phyloP scores from a whole-genome alignment of 1,140 invertebrate species.

The Platyura marginata region DNA sequence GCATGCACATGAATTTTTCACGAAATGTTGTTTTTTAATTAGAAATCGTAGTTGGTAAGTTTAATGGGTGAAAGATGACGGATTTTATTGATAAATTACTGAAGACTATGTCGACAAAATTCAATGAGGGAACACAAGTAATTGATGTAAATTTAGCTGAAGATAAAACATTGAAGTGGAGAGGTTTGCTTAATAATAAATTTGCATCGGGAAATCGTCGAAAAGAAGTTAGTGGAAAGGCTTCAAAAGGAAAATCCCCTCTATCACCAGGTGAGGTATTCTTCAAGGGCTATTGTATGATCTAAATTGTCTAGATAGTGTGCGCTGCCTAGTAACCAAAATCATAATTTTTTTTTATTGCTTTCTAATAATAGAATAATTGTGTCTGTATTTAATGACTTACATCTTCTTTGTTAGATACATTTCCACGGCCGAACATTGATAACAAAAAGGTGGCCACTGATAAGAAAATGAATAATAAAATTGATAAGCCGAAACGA shows the following conservation, averaged over 20 bases:
- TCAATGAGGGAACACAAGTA: neutral
- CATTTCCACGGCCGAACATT: too few species aligned
- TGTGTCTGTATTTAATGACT: too few species aligned
- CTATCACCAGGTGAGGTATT: too few species aligned
- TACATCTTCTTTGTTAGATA: too few species aligned
- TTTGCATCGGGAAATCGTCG: neutral
- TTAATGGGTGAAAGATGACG: neutral
- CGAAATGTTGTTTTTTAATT: too few species aligned
- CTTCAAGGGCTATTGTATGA: too few species aligned
- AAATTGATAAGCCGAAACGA: neutral
- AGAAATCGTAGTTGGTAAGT: too few species aligned
- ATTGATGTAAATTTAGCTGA: neutral
- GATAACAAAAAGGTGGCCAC: neutral
- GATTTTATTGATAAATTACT: neutral
- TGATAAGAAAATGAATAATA: neutral
- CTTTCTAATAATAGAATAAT: too few species aligned
- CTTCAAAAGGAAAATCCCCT: too few species aligned
- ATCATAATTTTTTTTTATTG: too few species aligned
- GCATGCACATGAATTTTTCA: neutral
- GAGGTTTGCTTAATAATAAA: neutral
- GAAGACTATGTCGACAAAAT: neutral
- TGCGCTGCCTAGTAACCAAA: too few species aligned
- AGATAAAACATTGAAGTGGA: conserved; percentile 2
- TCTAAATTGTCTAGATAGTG: too few species aligned
- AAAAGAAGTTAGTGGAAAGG: neutral